Evolutionary conservation across 2,888 invertebrate genomes (phyloP), one percentile per base, ranked within the genome.

Genomic region (Drosophila anomelani): DNA sequence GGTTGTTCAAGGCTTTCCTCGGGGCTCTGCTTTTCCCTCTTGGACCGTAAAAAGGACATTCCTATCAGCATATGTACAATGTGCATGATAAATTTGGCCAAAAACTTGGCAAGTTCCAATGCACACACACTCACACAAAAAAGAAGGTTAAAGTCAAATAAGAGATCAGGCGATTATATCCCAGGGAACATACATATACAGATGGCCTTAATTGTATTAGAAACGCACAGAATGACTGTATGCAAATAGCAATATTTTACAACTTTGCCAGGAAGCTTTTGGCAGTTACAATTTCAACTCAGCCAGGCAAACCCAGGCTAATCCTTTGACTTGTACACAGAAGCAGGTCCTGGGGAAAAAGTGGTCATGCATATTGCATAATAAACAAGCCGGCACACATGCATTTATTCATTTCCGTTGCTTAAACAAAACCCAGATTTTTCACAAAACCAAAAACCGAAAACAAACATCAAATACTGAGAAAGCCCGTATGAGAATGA

Each of bases 21-120:
- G 20, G 17, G 44, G 36, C 32, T 60, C 49, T 20, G 72, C 66
- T 54, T 23, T n/a, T n/a, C 41, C 57, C 13, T 23, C 23, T 56
- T 41, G 20, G 60, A 61, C 60, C 23, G 68, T 55, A 74, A 74
- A 68, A 71, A 87, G 71, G 56, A 78, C 75, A 72, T 60, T 53
- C 64, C 34, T 55, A 79, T 73, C 74, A 84, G 76, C 85, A 83
- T 83, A 78, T 79, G 85, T 82, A 79, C 88, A 82, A 68, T 79
- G 81, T 82, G 79, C 88, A 82, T 82, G 77, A 71, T 61, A 71
- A 49, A 32, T 72, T 55, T 75, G 61, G 63, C 51, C 44, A 9
- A 68, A 73, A 72, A 38, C 39, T 43, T 67, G 56, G 63, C 68
- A 69, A 36, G 15, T 26, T 34, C 32, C 26, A 23, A 38, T 8